phyloP scores from a whole-genome alignment of 2,113 vertebrate genomes.

The Chloroceryle aenea region DNA sequence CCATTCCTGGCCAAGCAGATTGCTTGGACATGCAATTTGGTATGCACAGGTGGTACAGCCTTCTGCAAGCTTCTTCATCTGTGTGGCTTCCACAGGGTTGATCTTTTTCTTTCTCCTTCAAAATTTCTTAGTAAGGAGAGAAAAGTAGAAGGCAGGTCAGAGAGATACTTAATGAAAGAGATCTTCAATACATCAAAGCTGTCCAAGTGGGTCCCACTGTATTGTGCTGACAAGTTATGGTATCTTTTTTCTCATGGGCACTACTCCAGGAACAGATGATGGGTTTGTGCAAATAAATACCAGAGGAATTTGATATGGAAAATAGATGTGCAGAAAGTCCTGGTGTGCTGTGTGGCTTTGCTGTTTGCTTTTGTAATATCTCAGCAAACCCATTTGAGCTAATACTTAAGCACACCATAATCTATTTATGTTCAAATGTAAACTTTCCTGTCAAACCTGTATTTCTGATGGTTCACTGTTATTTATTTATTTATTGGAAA shows the following conservation, averaged over 20 bases:
- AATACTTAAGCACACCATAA: neutral
- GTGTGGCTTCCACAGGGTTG: neutral
- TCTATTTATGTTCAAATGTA: neutral
- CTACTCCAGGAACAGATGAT: neutral
- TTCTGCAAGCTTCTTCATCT: neutral
- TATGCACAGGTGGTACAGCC: neutral
- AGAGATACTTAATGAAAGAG: neutral
- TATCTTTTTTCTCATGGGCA: neutral
- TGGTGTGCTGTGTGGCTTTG: neutral
- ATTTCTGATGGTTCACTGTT: neutral
- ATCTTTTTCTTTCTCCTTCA: neutral
- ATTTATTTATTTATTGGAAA: neutral
- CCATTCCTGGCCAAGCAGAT: neutral
- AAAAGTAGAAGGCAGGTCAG: neutral
- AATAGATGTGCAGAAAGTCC: neutral
- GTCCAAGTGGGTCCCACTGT: neutral
- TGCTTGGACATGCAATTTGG: conserved; percentile 1
- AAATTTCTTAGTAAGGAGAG: neutral
- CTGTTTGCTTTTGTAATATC: neutral
- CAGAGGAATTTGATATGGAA: neutral
- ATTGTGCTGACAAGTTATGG: neutral
- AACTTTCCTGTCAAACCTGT: neutral
- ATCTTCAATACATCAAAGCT: neutral
- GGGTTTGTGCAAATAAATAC: neutral
- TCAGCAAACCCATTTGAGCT: neutral